These are phyloP conservation scores for Aegypius monachus DNA, from an alignment of 2,113 vertebrate genomes.

Conservation along the genomic window DNA sequence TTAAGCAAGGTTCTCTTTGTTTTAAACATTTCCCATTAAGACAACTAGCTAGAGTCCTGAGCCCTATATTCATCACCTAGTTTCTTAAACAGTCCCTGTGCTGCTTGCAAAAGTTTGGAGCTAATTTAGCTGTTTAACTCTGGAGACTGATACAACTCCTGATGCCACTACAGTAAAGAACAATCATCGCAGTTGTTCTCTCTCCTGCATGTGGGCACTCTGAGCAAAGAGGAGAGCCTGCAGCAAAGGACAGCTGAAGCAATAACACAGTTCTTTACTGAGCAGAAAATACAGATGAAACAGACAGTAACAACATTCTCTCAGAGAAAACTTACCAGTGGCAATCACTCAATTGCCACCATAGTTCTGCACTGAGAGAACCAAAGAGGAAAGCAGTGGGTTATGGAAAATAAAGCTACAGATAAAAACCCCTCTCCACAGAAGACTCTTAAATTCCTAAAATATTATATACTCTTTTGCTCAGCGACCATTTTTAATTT, in stretches of 20 bases:
- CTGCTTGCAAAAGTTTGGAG: background rate
- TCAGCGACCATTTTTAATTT: background rate
- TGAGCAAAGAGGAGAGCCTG: background rate
- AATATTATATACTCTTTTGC: background rate
- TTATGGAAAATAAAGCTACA: background rate
- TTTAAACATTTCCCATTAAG: background rate
- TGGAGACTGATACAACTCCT: background rate
- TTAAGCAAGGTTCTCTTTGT: background rate
- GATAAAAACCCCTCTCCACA: background rate
- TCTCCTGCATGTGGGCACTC: background rate
- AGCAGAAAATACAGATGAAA: background rate
- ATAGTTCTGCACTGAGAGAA: background rate
- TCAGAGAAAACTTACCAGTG: background rate
- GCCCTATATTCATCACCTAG: background rate
- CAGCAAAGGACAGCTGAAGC: background rate
- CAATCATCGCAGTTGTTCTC: background rate
- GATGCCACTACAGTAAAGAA: background rate
- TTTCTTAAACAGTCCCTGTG: background rate
- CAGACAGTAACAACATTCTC: background rate
- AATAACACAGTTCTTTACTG: background rate
- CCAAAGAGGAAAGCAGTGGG: background rate
- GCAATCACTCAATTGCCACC: background rate
- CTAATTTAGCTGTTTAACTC: background rate
- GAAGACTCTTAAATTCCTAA: background rate
- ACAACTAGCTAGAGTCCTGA: background rate